These are phyloP conservation scores for Hymenochirus boettgeri DNA, from an alignment of 2,113 vertebrate genomes.

Conservation along the genomic window DNA sequence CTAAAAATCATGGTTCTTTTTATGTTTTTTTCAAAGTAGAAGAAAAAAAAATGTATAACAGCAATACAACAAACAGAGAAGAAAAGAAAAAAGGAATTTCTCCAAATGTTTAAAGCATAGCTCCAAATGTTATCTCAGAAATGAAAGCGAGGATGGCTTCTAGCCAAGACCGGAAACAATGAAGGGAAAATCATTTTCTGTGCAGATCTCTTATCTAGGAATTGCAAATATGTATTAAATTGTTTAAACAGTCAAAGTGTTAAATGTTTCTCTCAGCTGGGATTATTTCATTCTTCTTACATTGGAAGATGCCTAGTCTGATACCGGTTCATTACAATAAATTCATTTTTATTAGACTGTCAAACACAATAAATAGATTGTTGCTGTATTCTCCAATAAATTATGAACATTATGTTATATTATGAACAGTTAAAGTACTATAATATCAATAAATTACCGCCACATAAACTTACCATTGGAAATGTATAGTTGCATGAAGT, in stretches of 20 bases:
- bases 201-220: slow-evolving; percentile 64
- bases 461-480: too few relatives aligned
- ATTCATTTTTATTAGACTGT: slow-evolving; percentile 73
- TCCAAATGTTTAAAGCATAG: slow-evolving; percentile 16
- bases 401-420: too few relatives aligned
- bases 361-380: slow-evolving; percentile 65
- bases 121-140: slow-evolving; percentile 43
- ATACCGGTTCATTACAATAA: slow-evolving; percentile 73
- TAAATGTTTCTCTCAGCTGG: slow-evolving; percentile 70
- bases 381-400: too few relatives aligned
- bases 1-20: too few relatives aligned
- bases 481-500: too few relatives aligned
- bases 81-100: too few relatives aligned
- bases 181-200: slow-evolving; percentile 64
- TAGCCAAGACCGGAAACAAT: slow-evolving; percentile 70
- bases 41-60: not conserved
- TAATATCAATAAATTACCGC: too few relatives aligned
- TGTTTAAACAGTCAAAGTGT: slow-evolving; percentile 71
- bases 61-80: not conserved
- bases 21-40: not conserved
- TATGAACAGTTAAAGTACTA: too few relatives aligned
- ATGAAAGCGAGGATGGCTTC: slow-evolving; percentile 71
- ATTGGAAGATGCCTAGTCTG: slow-evolving; percentile 65
- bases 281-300: slow-evolving; percentile 59
- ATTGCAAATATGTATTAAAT: slow-evolving; percentile 77